A percentile compares a stretch with the other conserved stretches of the same genome.
Evolutionary conservation across 2,113 vertebrate species (phyloP).

Genomic region (Phalacrocorax carbo): DNA sequence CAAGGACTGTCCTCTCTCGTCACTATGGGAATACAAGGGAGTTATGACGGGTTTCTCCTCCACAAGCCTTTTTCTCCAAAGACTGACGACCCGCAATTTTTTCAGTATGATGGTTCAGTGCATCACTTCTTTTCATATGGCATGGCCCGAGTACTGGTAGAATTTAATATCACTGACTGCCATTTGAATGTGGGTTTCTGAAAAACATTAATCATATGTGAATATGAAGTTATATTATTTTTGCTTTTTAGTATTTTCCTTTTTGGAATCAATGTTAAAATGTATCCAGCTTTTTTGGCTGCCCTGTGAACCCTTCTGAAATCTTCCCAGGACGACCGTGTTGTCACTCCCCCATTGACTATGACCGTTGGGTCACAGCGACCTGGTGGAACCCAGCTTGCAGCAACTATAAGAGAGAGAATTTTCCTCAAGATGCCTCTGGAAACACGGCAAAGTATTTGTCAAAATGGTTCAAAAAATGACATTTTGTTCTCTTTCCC

Average conservation of each 20-base stretch:
- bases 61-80: background rate
- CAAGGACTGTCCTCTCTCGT: background rate
- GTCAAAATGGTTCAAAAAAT: background rate
- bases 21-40: constrained; percentile 38
- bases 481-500: background rate
- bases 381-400: background rate
- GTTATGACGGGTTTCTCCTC: background rate
- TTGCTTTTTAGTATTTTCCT: background rate
- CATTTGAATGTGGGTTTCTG: background rate
- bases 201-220: background rate
- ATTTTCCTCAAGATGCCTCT: background rate
- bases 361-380: background rate
- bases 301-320: background rate
- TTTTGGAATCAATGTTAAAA: background rate
- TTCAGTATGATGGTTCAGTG: background rate
- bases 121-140: background rate
- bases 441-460: background rate
- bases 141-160: background rate
- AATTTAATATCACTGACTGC: background rate
- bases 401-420: background rate
- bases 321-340: background rate
- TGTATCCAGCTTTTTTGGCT: background rate
- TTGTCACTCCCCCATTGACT: background rate
- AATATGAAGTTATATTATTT: background rate
- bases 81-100: background rate